Evolutionary conservation across 2,888 invertebrate species (phyloP), one percentile per base, ranked within the genome.

Genomic region (Harpagoxenus sublaevis): DNA sequence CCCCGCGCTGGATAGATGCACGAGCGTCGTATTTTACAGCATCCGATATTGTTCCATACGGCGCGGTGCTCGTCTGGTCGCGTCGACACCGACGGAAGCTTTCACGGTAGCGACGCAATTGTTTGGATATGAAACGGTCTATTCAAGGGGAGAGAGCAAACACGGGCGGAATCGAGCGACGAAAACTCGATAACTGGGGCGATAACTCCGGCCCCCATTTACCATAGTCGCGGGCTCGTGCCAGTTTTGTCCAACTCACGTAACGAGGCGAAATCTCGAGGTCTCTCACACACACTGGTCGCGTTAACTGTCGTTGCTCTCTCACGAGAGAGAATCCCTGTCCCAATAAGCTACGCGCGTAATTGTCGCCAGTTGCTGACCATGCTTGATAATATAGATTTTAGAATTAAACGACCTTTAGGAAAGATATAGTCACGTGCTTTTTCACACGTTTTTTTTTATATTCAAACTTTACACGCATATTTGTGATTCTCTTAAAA

Each of bases 101-200:
- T 60, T 81, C 79, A 71, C 79, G 18, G 35, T 39, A 62, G 71
- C 60, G 71, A 71, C 60, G 60, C 60, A 60, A 78, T 79, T 79
- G 79, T 79, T 71, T 60, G 79, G 71, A 71, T 48, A 28, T 71
- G 83, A 68, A 77, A 68, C 51, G 31, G 55, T 66, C 83, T 66
- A 60, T 77, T 55, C 65, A 77, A 3, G 51, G 48, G 18, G 42
- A 28, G 60, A 65, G 78, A 23, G 60, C 65, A 66, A 78, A 68
- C 48, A 15, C 75, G n/a, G 57, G 66, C 35, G 15, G 55, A 77
- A 83, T 83, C 66, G 78, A 83, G 78, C 83, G 78, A 57, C 45
- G 66, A 74, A 66, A 75, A 68, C 66, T 66, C 83, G 83, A 83
- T 68, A 83, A 83, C 83, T 83, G 39, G 66, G n/a, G 57, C 78